Evolutionary conservation across 2,888 invertebrate genomes (phyloP), one percentile per base, ranked within the genome.

Genomic region (Crioceris asparagi): DNA sequence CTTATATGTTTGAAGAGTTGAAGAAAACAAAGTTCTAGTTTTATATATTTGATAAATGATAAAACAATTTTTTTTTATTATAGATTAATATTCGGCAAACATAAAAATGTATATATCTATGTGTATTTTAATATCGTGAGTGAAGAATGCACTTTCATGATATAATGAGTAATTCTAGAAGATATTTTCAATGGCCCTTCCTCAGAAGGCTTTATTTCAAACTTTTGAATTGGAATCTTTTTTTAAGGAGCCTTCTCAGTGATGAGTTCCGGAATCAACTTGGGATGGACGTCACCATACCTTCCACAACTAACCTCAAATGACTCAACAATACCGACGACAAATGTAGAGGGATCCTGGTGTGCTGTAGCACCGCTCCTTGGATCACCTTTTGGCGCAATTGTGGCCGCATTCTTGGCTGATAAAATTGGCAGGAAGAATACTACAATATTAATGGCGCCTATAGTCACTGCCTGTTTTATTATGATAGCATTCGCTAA

Each of bases 301-400:
- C 52, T 75, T 25, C 65, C 68, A 11, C 61, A 65, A 51, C 65
- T 75, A 10, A 56, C 62, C 40, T 63, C 66, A 27, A 38, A 55
- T 15, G 57, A 66, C 19, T 69, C 71, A 37, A 54, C 60, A 8
- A 72, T 74, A 52, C 68, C 66, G 27, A 69, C 71, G 30, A 62
- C 69, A 6, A 43, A 55, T 15, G 69, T 68, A 44, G 63, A 74
- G 50, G 70, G 70, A 45, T 73, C 74, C 52, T 75, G 74, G 75
- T 73, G 75, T 56, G 74, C 73, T 1, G 75, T 77, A 27, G 70
- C 79, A 52, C 76, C 75, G 60, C 69, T 78, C 43, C 60, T 79
- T 29, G 79, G 77, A 47, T 74, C 75, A 1, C 73, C 76, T 3
- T 61, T 75, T 23, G 77, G 77, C 31, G 75, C 75, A 8, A 57